Evolutionary conservation across 2,797 vertebrate genomes (phyloP).

Genomic region (Sebastiscus tertius): DNA sequence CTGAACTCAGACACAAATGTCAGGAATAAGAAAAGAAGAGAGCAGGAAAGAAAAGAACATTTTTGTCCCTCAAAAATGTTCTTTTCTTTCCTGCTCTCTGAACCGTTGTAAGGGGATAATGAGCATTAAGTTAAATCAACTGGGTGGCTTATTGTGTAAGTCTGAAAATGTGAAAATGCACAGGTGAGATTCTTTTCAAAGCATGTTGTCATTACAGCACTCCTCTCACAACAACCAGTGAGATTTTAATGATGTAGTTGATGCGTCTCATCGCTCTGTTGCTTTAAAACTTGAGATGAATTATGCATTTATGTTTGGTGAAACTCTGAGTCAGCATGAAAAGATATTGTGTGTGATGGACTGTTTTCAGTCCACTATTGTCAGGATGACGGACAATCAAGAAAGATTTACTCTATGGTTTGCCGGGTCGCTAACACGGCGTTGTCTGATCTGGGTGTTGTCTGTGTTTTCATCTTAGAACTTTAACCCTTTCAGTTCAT

Average conservation of each 20-base stretch:
- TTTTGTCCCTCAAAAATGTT: background rate
- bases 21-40: background rate
- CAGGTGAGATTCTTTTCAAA: background rate
- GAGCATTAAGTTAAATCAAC: background rate
- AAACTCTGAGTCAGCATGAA: background rate
- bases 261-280: background rate
- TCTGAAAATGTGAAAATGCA: background rate
- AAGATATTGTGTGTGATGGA: background rate
- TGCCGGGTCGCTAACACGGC: no score
- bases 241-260: background rate
- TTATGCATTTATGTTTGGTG: background rate
- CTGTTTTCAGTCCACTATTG: background rate
- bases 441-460: no score
- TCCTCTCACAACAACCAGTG: background rate
- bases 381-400: background rate
- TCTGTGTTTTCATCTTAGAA: no score
- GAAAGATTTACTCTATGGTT: background rate
- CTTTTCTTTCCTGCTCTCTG: no score
- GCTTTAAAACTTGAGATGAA: background rate
- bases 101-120: background rate
- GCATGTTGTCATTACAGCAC: background rate
- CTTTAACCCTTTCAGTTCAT: no score
- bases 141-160: background rate
- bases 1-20: background rate
- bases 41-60: background rate